Evolutionary conservation across 2,888 invertebrate species (phyloP).

Genomic region (Ernsta delagoae): DNA sequence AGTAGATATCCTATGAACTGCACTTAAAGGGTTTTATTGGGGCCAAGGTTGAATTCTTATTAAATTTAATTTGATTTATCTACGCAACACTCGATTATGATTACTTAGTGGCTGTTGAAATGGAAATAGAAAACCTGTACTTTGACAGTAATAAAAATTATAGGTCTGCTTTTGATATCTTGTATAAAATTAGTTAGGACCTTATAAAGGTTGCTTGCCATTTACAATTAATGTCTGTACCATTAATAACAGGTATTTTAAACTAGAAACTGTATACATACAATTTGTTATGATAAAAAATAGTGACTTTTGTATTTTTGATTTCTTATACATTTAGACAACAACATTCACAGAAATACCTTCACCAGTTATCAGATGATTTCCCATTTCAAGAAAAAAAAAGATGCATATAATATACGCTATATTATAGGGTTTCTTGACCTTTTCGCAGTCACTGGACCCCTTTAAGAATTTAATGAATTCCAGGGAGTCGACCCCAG

Average conservation of each 20-base stretch:
- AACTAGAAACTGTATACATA: too few species aligned
- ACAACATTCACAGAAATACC: too few species aligned
- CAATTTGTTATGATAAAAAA: too few species aligned
- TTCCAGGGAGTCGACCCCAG: too few species aligned
- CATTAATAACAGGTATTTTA: slow-evolving; percentile 8
- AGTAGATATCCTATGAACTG: slow-evolving; percentile 26
- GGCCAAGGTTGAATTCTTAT: slow-evolving; percentile 34
- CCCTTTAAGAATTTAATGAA: too few species aligned
- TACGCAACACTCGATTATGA: slow-evolving; percentile 36
- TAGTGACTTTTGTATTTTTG: too few species aligned
- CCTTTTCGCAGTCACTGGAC: too few species aligned
- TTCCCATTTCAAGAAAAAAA: too few species aligned
- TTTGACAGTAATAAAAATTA: slow-evolving; percentile 37
- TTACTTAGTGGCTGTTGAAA: slow-evolving; percentile 31
- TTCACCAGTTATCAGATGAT: too few species aligned
- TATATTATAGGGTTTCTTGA: too few species aligned
- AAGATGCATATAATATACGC: too few species aligned
- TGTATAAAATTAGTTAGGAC: slow-evolving; percentile 33
- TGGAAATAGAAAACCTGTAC: slow-evolving; percentile 36
- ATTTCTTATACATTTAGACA: too few species aligned
- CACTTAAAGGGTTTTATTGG: slow-evolving; percentile 32
- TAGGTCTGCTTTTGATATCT: slow-evolving; percentile 23
- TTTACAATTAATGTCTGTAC: slow-evolving; percentile 25
- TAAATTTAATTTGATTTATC: slow-evolving; percentile 38
- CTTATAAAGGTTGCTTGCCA: slow-evolving; percentile 30